phyloP scores from a whole-genome alignment of 64 coral and sea anemone species.

The Pocillopora damicornis region DNA sequence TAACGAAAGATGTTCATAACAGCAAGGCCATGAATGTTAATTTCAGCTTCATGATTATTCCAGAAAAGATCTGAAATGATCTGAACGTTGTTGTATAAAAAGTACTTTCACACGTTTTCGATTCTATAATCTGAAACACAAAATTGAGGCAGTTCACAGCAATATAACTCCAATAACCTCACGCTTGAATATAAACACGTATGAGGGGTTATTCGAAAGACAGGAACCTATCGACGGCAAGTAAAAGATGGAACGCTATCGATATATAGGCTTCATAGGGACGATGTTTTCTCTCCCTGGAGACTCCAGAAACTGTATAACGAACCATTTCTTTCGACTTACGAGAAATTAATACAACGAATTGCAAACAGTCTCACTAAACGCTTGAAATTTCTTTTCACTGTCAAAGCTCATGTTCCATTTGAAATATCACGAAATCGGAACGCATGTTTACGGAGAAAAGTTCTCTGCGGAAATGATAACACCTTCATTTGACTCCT shows the following conservation, averaged over 20 bases:
- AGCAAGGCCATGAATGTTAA: too few relatives aligned
- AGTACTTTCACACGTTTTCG: neutral
- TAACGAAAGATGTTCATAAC: too few relatives aligned
- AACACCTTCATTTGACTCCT: neutral
- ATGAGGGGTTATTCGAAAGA: neutral
- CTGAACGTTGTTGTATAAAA: neutral
- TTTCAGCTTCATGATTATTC: neutral
- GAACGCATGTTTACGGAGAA: neutral
- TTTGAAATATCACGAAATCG: conserved; percentile 13
- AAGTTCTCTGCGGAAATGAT: conserved; percentile 26
- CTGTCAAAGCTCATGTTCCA: neutral
- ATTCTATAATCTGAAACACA: neutral
- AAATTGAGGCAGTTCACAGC: neutral
- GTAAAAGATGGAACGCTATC: neutral
- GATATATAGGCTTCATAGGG: neutral
- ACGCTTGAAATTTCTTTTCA: neutral
- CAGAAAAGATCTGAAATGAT: neutral
- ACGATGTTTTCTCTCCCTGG: neutral
- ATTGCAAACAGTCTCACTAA: neutral
- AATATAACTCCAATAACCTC: neutral
- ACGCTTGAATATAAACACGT: neutral
- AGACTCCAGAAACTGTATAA: neutral
- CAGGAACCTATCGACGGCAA: neutral
- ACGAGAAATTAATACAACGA: too few relatives aligned
- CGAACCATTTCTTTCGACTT: neutral